Percentiles rank a stretch among this genome's conserved stretches.
Conservation (phyloP, 1,140 invertebrate genomes). For the Drosophila triauraria region DNA sequence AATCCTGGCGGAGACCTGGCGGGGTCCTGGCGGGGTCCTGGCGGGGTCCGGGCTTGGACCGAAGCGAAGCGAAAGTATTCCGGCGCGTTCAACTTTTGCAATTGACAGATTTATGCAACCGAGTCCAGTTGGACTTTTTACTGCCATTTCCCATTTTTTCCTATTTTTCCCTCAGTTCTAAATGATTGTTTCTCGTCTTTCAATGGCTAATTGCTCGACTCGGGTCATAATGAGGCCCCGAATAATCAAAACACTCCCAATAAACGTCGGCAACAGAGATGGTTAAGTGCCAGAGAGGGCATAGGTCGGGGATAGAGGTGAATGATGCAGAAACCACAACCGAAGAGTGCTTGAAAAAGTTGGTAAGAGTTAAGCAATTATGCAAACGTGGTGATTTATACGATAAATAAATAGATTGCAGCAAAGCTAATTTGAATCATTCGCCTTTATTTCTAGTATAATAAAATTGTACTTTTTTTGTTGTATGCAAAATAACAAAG, state of each 20-base stretch:
- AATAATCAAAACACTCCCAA: conserved; percentile 31
- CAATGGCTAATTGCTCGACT: conserved; percentile 40
- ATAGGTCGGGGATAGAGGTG: conserved; percentile 5
- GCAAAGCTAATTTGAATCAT: conserved; percentile 41
- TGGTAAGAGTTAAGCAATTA: conserved; percentile 40
- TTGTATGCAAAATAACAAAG: conserved; percentile 50
- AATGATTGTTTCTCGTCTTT: conserved; percentile 35
- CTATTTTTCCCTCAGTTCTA: not conserved
- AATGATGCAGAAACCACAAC: conserved; percentile 54
- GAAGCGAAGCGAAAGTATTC: conserved; percentile 43
- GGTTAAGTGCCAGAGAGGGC: not conserved
- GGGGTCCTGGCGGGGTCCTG: not conserved
- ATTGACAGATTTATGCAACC: conserved; percentile 74
- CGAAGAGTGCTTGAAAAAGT: conserved; percentile 51
- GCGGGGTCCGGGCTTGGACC: not conserved
- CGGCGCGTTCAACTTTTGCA: conserved; percentile 71
- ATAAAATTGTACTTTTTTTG: conserved; percentile 49
- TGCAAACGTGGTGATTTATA: conserved; percentile 23
- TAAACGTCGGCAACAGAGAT: conserved; percentile 33
- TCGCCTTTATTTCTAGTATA: conserved; percentile 57
- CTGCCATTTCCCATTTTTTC: not conserved
- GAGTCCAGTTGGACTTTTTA: conserved; percentile 9
- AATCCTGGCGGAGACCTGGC: conserved; percentile 13
- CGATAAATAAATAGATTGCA: conserved; percentile 47
- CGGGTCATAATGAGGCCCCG: conserved; percentile 23